These are phyloP conservation scores for Hydroisotoma schaefferi DNA, from an alignment of 2,888 invertebrate genomes.

Conservation along the genomic window DNA sequence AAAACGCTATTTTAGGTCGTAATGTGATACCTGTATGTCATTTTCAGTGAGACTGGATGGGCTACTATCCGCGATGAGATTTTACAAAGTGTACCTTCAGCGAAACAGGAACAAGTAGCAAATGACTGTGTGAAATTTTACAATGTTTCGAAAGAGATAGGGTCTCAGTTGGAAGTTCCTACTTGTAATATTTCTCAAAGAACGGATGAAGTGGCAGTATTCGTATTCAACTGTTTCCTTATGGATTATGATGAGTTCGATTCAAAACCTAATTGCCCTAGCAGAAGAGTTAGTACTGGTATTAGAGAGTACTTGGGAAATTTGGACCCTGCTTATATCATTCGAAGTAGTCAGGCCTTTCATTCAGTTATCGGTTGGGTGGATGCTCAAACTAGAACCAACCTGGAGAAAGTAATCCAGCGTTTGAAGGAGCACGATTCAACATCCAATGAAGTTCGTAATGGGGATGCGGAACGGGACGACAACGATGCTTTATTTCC, in stretches of 20 bases:
- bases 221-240: slow-evolving; percentile 23
- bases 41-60: slow-evolving; percentile 25
- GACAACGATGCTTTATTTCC: slow-evolving; percentile 31
- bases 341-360: slow-evolving; percentile 24
- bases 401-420: slow-evolving; percentile 18
- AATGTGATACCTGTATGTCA: background rate
- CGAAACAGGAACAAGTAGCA: slow-evolving; percentile 14
- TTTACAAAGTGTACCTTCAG: slow-evolving; percentile 16
- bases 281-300: slow-evolving; percentile 19
- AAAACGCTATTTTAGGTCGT: background rate
- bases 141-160: slow-evolving; percentile 27
- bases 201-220: slow-evolving; percentile 23
- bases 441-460: background rate
- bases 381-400: slow-evolving; percentile 17
- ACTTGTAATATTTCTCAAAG: slow-evolving; percentile 13
- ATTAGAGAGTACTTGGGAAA: slow-evolving; percentile 34
- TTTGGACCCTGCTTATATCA: slow-evolving; percentile 21
- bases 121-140: slow-evolving; percentile 32
- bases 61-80: slow-evolving; percentile 21
- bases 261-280: slow-evolving; percentile 24
- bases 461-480: slow-evolving; percentile 10
- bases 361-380: slow-evolving; percentile 19
- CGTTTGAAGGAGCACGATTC: background rate
- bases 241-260: slow-evolving; percentile 24
- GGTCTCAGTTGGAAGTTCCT: slow-evolving; percentile 25